These are phyloP conservation scores for Ivindomyrus marchei DNA, from an alignment of 2,113 vertebrate genomes.

Conservation along the genomic window DNA sequence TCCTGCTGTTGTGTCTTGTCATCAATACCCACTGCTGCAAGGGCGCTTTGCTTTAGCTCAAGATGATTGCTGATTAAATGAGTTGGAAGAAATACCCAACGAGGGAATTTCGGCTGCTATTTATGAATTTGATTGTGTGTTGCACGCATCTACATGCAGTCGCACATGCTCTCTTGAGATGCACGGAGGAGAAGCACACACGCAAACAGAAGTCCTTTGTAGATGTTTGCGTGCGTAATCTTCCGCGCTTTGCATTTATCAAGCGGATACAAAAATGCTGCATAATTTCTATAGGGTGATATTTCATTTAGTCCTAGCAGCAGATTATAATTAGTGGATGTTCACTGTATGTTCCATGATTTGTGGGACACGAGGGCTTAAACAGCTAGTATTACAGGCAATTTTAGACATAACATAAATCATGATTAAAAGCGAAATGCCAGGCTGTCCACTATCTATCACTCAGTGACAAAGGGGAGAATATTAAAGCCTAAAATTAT, in stretches of 20 bases:
- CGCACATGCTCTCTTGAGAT: neutral
- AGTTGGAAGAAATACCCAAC: neutral
- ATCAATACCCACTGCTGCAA: neutral
- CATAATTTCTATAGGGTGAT: neutral
- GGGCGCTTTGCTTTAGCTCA: neutral
- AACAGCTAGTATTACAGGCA: constrained; percentile 13
- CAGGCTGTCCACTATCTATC: constrained; percentile 13
- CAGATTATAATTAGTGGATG: neutral
- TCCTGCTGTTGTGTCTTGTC: neutral
- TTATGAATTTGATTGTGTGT: neutral
- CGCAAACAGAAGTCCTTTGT: neutral
- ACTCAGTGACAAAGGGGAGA: constrained; percentile 3
- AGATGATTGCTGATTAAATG: neutral
- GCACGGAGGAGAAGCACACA: neutral
- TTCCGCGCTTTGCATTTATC: neutral
- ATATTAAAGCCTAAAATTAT: constrained; percentile 15
- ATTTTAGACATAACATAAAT: constrained; percentile 19
- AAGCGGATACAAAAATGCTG: neutral
- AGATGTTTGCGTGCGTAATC: neutral
- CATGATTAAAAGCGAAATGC: constrained; percentile 20
- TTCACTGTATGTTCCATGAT: neutral
- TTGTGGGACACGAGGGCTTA: neutral
- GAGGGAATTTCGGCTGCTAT: neutral
- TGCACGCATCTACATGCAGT: neutral
- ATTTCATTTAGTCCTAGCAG: neutral